A percentile compares a stretch with the other conserved stretches of the same genome.
Evolutionary conservation across 2,113 vertebrate genomes (phyloP).

Genomic region (Setophaga kirtlandii): DNA sequence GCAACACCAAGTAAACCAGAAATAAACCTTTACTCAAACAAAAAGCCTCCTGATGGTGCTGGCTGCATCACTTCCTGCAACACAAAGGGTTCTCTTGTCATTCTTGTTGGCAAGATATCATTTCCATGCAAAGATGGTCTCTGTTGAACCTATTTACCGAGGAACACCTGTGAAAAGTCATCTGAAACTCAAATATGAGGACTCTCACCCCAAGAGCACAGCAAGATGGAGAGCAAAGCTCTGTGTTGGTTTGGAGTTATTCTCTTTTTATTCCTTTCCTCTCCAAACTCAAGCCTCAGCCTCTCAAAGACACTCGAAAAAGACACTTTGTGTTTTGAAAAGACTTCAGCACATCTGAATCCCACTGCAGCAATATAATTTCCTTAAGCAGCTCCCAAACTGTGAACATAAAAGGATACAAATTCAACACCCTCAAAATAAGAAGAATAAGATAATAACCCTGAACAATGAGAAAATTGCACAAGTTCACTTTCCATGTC

Average conservation of each 20-base stretch:
- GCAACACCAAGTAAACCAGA: not conserved
- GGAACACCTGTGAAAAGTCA: not conserved
- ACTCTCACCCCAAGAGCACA: not conserved
- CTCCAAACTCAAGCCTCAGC: not conserved
- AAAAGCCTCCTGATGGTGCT: not conserved
- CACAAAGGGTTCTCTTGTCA: fast-evolving
- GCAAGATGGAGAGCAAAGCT: not conserved
- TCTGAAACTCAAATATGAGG: not conserved
- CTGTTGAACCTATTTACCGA: not conserved
- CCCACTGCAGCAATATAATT: not conserved
- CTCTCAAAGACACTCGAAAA: not conserved
- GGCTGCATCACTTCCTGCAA: not conserved
- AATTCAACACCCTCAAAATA: conserved; percentile 21
- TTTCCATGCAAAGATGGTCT: not conserved
- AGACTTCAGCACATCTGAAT: not conserved
- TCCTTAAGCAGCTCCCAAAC: conserved; percentile 47
- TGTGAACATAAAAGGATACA: conserved; percentile 55
- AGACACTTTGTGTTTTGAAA: not conserved
- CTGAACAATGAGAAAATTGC: conserved; percentile 57
- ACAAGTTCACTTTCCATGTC: conserved; percentile 63
- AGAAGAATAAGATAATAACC: conserved; percentile 36
- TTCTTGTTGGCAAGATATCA: not conserved
- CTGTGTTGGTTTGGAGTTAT: not conserved
- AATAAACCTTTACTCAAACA: not conserved
- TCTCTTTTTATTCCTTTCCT: not conserved